These are phyloP conservation scores for Lasioglossum villosulum DNA, from an alignment of 2,888 invertebrate genomes.

Conservation along the genomic window DNA sequence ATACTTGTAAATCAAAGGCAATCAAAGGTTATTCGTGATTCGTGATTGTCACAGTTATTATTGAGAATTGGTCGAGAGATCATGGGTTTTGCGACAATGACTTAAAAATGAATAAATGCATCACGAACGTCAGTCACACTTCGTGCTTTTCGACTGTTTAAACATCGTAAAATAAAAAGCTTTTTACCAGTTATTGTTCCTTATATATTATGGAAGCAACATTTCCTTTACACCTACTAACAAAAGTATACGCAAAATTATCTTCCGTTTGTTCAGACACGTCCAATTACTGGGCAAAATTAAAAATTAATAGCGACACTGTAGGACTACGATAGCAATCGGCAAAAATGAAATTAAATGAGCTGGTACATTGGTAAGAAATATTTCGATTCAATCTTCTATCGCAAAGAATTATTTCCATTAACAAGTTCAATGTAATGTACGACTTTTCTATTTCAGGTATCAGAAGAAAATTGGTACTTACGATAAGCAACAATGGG, in stretches of 20 bases:
- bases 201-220: constrained; percentile 70
- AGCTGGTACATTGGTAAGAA: constrained; percentile 73
- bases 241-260: constrained; percentile 54
- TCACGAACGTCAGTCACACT: constrained; percentile 18
- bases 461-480: constrained; percentile 98
- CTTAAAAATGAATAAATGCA: constrained; percentile 49
- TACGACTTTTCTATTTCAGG: constrained; percentile 85
- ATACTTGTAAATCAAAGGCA: constrained; percentile 11
- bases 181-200: constrained; percentile 14
- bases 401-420: neutral
- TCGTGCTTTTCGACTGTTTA: neutral
- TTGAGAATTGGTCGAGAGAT: constrained; percentile 1
- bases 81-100: constrained; percentile 31
- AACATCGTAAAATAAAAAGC: constrained; percentile 28
- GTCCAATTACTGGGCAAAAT: constrained; percentile 49
- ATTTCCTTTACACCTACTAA: constrained; percentile 49
- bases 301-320: constrained; percentile 48
- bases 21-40: neutral
- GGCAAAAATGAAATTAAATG: constrained; percentile 71
- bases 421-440: neutral
- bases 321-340: constrained; percentile 53
- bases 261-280: constrained; percentile 35
- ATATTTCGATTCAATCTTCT: neutral
- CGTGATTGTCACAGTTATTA: neutral
- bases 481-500: constrained; percentile 99